Base-by-base conservation (phyloP, 2,888 invertebrate species). In the Eupeodes latifasciatus region DNA sequence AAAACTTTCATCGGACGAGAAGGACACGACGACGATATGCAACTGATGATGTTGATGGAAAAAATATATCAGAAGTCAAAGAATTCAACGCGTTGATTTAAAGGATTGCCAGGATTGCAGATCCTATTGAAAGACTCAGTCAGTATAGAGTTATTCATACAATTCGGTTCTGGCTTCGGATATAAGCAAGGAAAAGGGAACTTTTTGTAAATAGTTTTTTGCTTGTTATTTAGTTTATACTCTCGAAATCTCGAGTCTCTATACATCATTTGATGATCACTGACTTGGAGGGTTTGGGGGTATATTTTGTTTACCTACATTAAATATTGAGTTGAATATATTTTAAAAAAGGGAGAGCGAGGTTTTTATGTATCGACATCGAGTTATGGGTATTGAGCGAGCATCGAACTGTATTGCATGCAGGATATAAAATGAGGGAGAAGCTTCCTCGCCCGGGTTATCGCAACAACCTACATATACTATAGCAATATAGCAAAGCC, bases 371-470 rank as follows among this genome's bases (percentile, higher is more conserved):
- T 69, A 55, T 53, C 53, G 40, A 53, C n/a, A 36, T 51, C 16
- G 53, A 40, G 69, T 53, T 1, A 11, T 51, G 34, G 19, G 27
- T 27, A 67, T 85, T 19, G 77, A 57, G 36, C 36, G 71, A 71
- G 34, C 47, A 72, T 59, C 72, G 59, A 77, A 81, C 44, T 53
- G 66, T 16, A 69, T 55, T 69, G 55, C 40, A 64, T 6, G 72
- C 72, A 57, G 77, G 81, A 81, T 81, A 77, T 55, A 57, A 81
- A 74, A 74, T 77, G 66, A 78, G 47, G 53, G 44, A 55, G 81
- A 69, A 77, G 61, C 77, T 81, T 85, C 66, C 76, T 62, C 7
- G 40, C 40, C 40, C 6, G 40, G 40, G 27, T 27, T 27, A 27
- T 27, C 1, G 27, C 27, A 27, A 27, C 27, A 27, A 27, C 27